Base-by-base conservation (phyloP, 2,888 invertebrate genomes). In the Diplolepis rosae region DNA sequence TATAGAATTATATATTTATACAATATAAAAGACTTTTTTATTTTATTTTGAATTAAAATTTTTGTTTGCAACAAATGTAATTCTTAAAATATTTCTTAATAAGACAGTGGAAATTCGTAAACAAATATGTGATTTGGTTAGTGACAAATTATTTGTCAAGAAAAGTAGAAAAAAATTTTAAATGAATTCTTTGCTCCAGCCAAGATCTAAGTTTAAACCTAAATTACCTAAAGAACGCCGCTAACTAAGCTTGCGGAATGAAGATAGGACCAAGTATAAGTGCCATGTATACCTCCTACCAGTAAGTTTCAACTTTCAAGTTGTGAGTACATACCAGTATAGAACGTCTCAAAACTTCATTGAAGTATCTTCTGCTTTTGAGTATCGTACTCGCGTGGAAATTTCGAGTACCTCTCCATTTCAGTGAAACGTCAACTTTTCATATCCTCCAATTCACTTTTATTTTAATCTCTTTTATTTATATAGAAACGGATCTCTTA, bases 281-380 rank as follows among this genome's bases (percentile, higher is more conserved):
- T 61, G 56, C 22, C 56, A 56, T 39, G 56, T 61, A 61, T 32
- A 9, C 18, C 45, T n/a, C 50, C 24, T 50, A 18, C 39, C 22
- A 61, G 54, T 54, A 18, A 35, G 24, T 61, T 35, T 35, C 39
- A 61, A 45, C 15, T 45, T 18, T 45, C 18, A 45, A 18, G 45
- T 45, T 15, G 2, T 18, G 18, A 45, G 9, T 45, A 45, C 45
- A 4, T 45, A 45, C 45, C 45, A 18, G 45, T 45, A 18, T 45
- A 45, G 1, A 45, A 18, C n/a, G 9, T 61, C 56, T 61, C 39
- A 61, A 61, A 61, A 61, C 56, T 61, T 61, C 56, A 61, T 61
- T 35, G 35, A 24, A 35, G 22, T 56, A 22, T 18, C 56, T 39
- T 56, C 22, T 18, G 35, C 35, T 32, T 56, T 56, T 35, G 11